Percentiles rank a stretch among this genome's conserved stretches.
These are phyloP conservation scores for Scaptomyza reducta DNA, from an alignment of 2,888 invertebrate genomes.

Conservation along the genomic window DNA sequence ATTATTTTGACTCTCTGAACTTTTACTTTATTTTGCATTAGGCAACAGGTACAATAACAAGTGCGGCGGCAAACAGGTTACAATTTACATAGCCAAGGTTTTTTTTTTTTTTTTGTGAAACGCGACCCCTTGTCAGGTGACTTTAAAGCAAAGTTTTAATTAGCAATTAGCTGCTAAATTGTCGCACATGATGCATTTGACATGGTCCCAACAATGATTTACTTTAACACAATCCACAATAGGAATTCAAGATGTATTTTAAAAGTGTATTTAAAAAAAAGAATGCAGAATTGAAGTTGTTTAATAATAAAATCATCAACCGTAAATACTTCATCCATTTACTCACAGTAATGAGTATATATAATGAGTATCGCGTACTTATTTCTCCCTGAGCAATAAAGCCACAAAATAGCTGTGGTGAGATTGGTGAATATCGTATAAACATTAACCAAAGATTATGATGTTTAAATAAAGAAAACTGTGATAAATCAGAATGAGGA, in stretches of 20 bases:
- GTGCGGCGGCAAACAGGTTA: slow-evolving; percentile 45
- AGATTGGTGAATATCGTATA: no score
- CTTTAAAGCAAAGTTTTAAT: slow-evolving; percentile 25
- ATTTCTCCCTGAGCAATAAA: neutral
- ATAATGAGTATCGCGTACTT: neutral
- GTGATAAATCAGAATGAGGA: no score
- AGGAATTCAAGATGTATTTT: neutral
- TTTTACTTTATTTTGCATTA: slow-evolving; percentile 41
- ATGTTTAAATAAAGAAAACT: no score
- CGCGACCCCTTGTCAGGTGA: slow-evolving; percentile 48
- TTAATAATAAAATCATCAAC: neutral
- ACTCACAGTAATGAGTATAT: no score
- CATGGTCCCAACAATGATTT: slow-evolving; percentile 16
- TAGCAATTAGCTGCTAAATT: slow-evolving; percentile 45
- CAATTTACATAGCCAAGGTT: slow-evolving; percentile 3
- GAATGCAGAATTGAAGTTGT: neutral
- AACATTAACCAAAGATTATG: no score
- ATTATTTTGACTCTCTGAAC: slow-evolving; percentile 38
- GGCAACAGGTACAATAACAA: slow-evolving; percentile 45
- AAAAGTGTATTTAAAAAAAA: neutral
- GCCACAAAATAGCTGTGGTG: neutral
- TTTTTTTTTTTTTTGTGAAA: slow-evolving; percentile 27
- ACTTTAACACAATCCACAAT: neutral
- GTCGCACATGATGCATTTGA: slow-evolving; percentile 29
- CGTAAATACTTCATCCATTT: no score